These are phyloP conservation scores for Acronicta leporina DNA, from an alignment of 2,888 invertebrate genomes.

Conservation along the genomic window DNA sequence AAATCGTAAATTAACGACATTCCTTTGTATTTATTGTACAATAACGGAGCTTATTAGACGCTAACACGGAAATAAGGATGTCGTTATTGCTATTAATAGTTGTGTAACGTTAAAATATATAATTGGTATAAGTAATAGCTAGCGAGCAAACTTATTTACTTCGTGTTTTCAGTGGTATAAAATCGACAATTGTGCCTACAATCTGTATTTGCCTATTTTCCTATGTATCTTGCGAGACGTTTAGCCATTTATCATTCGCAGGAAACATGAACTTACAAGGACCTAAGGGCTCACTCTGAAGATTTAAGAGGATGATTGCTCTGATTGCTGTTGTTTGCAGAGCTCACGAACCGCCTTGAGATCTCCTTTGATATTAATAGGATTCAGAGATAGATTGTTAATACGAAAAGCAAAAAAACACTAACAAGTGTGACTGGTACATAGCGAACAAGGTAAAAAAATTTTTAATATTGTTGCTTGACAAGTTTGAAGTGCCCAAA, in stretches of 20 bases:
- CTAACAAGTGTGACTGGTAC: slow-evolving; percentile 19
- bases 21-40: too few species aligned
- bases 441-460: slow-evolving; percentile 31
- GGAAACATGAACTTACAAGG: slow-evolving; percentile 31
- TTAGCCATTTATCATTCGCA: slow-evolving; percentile 36
- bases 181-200: not conserved
- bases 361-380: slow-evolving; percentile 30
- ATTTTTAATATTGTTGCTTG: slow-evolving; percentile 25
- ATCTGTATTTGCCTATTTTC: slow-evolving; percentile 7
- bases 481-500: slow-evolving; percentile 31
- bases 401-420: slow-evolving; percentile 21
- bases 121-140: too few species aligned
- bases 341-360: slow-evolving; percentile 59
- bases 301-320: slow-evolving; percentile 61
- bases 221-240: slow-evolving; percentile 20
- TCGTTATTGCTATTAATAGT: too few species aligned
- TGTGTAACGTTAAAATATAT: too few species aligned
- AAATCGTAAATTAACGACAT: too few species aligned
- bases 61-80: too few species aligned
- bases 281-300: slow-evolving; percentile 42
- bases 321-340: slow-evolving; percentile 60
- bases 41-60: too few species aligned
- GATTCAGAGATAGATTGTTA: slow-evolving; percentile 23
- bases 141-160: too few species aligned
- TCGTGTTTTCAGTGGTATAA: not conserved